These are phyloP conservation scores for Hypsopygia costalis DNA, from an alignment of 2,888 invertebrate species.

Conservation along the genomic window DNA sequence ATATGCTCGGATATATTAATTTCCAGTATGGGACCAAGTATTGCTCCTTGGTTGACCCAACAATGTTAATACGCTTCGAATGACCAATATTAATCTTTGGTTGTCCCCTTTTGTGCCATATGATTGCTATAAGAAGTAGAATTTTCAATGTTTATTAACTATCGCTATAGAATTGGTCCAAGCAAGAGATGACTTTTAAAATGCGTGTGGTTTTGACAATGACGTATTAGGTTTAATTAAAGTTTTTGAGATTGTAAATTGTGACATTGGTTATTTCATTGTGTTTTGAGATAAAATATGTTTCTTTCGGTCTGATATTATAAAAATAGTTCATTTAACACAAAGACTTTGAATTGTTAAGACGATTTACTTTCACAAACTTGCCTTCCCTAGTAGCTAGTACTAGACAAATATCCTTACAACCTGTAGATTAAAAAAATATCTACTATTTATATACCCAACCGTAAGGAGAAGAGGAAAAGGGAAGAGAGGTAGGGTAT, in stretches of 20 bases:
- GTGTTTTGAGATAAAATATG: too few species aligned
- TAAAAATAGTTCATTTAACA: too few species aligned
- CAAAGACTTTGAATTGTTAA: too few species aligned
- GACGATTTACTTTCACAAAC: too few species aligned
- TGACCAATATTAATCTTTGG: constrained; percentile 71
- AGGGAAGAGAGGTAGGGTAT: too few species aligned
- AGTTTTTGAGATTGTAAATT: constrained; percentile 19
- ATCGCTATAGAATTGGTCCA: constrained; percentile 22
- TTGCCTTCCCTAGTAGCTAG: too few species aligned
- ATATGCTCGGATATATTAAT: too few species aligned
- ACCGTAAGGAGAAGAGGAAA: too few species aligned
- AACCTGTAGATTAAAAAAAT: too few species aligned
- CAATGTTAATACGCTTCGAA: constrained; percentile 55
- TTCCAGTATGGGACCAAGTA: constrained; percentile 20
- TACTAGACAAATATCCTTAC: too few species aligned
- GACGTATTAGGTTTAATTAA: constrained; percentile 46
- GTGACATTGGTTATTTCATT: constrained; percentile 12
- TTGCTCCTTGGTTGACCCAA: constrained; percentile 42
- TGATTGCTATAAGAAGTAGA: constrained; percentile 41
- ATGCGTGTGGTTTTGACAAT: constrained; percentile 40
- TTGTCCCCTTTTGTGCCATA: constrained; percentile 59
- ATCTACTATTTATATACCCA: too few species aligned
- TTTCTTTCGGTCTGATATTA: too few species aligned
- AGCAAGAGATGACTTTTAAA: constrained; percentile 32
- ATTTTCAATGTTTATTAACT: constrained; percentile 41